Evolutionary conservation across 2,797 vertebrate genomes (phyloP), one percentile per base, ranked within the genome.

Genomic region (Phalanger gymnotis): DNA sequence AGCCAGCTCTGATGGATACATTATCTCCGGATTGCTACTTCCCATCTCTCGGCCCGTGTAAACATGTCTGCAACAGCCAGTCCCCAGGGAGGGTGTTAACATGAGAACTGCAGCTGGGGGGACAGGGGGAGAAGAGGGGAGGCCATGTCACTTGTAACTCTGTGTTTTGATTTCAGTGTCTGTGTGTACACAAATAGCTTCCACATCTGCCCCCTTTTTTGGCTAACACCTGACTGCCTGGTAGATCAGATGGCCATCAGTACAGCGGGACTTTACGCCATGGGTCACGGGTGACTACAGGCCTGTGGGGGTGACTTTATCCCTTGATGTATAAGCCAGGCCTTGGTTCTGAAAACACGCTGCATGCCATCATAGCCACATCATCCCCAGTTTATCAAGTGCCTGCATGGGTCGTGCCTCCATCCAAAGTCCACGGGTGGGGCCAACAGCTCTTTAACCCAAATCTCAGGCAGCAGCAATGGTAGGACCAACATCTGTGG

Each of bases 381-480:
- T n/a, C 7, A 53, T 53, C 53, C 12, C 13, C 25, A 0, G 57
- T 51, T 61, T n/a, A 34, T 31, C 54, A 4, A 2, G 19, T 52
- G 25, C 52, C 91, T 22, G n/a, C 58, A n/a, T 0, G 0, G 56
- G 56, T 90, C 94, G 40, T 5, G 91, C 27, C 0, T 10, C n/a
- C 92, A 56, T 53, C 57, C 57, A 51, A 90, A 5, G 47, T 25
- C 66, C 73, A 53, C 14, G 4, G 52, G 13, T 31, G 53, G 34
- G 10, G 54, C 90, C 31, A 6, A 30, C 52, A 47, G 95, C 87
- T 92, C 40, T 40, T 93, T 90, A 90, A 54, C 19, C 10, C 51
- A 25, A 53, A 61, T 94, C 96, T 95, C 4, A 0, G 92, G 92
- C 93, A 94, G 97, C 93, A 51, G 94, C 25, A n/a, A 66, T 2